Base-by-base conservation (phyloP, 2,113 vertebrate species). In the Trinectes maculatus region DNA sequence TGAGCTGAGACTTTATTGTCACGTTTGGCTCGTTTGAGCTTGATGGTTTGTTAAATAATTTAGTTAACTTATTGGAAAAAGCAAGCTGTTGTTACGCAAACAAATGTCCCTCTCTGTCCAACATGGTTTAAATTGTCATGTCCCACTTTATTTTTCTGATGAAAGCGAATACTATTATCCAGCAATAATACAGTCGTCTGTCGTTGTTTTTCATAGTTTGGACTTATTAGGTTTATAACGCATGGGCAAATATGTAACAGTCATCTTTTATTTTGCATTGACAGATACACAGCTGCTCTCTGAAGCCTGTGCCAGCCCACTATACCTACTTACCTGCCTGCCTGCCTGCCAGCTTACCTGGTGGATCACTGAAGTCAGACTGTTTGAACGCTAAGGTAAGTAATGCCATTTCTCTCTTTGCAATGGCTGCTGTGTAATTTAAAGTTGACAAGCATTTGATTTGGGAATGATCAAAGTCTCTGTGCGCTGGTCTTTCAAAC, bases 311-410 rank as follows among this genome's bases (percentile, higher is more conserved):
- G 24, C 53, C 75, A 33, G 13, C 42, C 65, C 6, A 51, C 40
- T 57, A 1, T 6, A 36, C 47, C 36, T 31, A 31, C 4, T 8
- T 4, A 22, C 19, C 47, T 12, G 5, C 19, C 12, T 26, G 42
- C 71, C 75, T 18, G 57, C 56, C 57, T 5, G 8, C n/a, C n/a
- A n/a, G n/a, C n/a, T n/a, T n/a, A n/a, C n/a, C n/a, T 9, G 69
- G 34, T 37, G 79, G 42, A 60, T 43, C 49, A 5, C 65, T 48
- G 58, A 54, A 29, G 36, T 67, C 37, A 49, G 28, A 62, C n/a
- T 73, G 57, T 52, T 59, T 59, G 40, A 57, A 60, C 60, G 44
- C 46, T 29, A 25, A 89, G 90, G 92, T 89, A 84, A 86, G 64
- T 37, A 62, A 47, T 24, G 44, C 54, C 10, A 36, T 29, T 74